A percentile compares a stretch with the other conserved stretches of the same genome.
These are phyloP conservation scores for Hycleus cichorii DNA, from an alignment of 1,140 invertebrate species.

Conservation along the genomic window DNA sequence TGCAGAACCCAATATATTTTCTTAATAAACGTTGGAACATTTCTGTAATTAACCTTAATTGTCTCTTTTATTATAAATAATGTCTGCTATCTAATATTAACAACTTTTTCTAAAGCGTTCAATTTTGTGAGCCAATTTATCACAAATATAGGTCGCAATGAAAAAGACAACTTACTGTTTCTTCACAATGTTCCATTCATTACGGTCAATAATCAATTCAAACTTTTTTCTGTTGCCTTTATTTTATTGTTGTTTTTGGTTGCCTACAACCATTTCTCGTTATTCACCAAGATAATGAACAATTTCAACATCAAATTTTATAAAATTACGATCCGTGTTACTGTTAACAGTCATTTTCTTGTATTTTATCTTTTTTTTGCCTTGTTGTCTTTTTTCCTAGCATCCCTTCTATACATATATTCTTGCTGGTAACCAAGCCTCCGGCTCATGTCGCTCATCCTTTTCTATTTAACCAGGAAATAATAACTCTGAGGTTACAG, in stretches of 20 bases:
- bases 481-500: conserved; percentile 11
- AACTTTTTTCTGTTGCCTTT: background rate
- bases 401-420: background rate
- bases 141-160: no score
- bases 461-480: conserved; percentile 15
- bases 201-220: no score
- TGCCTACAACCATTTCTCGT: background rate
- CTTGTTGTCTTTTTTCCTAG: conserved; percentile 3
- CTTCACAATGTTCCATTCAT: no score
- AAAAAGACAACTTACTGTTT: no score
- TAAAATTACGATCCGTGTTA: conserved; percentile 6
- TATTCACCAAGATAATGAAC: conserved; percentile 7
- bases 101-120: no score
- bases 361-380: no score
- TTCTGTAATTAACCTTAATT: no score
- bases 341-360: conserved; percentile 11
- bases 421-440: conserved; percentile 1
- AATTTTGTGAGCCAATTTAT: no score
- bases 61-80: no score
- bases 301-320: conserved; percentile 13
- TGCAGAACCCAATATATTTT: no score
- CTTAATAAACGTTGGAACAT: no score
- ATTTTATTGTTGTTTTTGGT: background rate
- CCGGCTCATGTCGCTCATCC: conserved; percentile 1
- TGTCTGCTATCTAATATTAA: no score